phyloP scores from a whole-genome alignment of 2,888 invertebrate species.

The Tachina grossa region DNA sequence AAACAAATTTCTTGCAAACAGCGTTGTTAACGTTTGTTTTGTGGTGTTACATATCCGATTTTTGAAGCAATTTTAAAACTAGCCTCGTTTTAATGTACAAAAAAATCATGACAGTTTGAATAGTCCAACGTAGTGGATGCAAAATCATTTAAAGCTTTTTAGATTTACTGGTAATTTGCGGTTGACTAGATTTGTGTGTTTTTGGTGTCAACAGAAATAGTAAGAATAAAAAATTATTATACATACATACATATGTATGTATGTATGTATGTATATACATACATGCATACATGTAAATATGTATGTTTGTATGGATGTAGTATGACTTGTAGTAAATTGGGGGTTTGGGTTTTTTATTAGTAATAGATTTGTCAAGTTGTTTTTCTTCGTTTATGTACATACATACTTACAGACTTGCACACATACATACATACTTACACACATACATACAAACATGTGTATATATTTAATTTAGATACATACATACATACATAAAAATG shows the following conservation, averaged over 20 bases:
- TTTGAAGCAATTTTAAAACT: neutral
- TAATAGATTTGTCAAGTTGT: conserved; percentile 59
- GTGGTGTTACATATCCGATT: neutral
- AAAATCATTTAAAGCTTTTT: conserved; percentile 69
- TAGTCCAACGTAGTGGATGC: conserved; percentile 56
- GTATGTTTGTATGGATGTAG: conserved; percentile 1
- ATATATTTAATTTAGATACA: too few relatives aligned
- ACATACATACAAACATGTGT: too few relatives aligned
- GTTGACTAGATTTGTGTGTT: conserved; percentile 69
- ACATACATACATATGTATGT: too few relatives aligned
- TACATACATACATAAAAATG: too few relatives aligned
- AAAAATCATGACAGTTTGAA: conserved; percentile 15
- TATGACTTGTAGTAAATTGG: conserved; percentile 27
- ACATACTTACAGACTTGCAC: too few relatives aligned
- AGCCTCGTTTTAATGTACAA: conserved; percentile 22
- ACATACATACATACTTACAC: too few relatives aligned
- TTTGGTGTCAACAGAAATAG: conserved; percentile 64
- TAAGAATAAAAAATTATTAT: neutral
- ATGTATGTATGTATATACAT: too few relatives aligned
- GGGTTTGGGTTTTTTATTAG: conserved; percentile 63
- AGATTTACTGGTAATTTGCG: conserved; percentile 59
- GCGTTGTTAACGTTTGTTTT: too few relatives aligned
- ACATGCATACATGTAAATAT: neutral
- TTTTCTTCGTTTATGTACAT: conserved; percentile 13
- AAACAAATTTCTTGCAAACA: too few relatives aligned